Evolutionary conservation across 1,140 invertebrate species (phyloP).

Genomic region (Eupeodes corollae): DNA sequence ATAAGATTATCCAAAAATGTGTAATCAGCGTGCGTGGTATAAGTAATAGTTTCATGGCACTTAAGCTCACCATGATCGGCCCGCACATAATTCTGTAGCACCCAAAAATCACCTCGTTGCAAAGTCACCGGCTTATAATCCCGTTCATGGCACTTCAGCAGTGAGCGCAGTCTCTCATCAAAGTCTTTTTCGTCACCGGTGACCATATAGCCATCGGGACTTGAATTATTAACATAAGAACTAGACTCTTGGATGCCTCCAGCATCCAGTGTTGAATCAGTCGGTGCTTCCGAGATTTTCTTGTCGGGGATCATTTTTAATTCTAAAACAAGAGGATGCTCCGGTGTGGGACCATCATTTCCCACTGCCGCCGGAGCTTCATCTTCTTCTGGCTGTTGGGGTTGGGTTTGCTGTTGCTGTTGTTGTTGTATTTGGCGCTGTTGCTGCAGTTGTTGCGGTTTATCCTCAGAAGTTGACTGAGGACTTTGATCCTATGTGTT

Average conservation of each 20-base stretch:
- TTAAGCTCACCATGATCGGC: conserved; percentile 45
- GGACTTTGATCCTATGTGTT: too few species aligned
- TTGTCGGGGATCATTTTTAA: background rate
- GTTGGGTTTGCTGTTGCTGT: conserved; percentile 11
- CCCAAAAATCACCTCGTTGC: conserved; percentile 80
- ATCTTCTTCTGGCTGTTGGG: background rate
- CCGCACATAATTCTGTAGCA: conserved; percentile 75
- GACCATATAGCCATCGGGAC: conserved; percentile 22
- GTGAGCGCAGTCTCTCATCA: conserved; percentile 28
- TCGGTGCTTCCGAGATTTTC: background rate
- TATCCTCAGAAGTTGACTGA: conserved; percentile 8
- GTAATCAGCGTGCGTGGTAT: conserved; percentile 84
- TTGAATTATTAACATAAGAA: conserved; percentile 22
- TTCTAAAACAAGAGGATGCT: too few species aligned
- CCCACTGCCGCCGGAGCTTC: background rate
- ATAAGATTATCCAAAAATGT: conserved; percentile 83
- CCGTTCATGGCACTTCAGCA: conserved; percentile 53
- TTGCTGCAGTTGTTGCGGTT: conserved; percentile 7
- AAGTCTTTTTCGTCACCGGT: conserved; percentile 33
- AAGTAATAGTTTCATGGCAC: conserved; percentile 79
- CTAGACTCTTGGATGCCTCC: background rate
- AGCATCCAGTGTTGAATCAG: background rate
- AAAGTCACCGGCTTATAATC: conserved; percentile 48
- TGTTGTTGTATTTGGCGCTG: conserved; percentile 1
- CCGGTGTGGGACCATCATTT: background rate